Evolutionary conservation across 2,113 vertebrate species (phyloP), one percentile per base, ranked within the genome.

Genomic region (Rhipidura dahli): DNA sequence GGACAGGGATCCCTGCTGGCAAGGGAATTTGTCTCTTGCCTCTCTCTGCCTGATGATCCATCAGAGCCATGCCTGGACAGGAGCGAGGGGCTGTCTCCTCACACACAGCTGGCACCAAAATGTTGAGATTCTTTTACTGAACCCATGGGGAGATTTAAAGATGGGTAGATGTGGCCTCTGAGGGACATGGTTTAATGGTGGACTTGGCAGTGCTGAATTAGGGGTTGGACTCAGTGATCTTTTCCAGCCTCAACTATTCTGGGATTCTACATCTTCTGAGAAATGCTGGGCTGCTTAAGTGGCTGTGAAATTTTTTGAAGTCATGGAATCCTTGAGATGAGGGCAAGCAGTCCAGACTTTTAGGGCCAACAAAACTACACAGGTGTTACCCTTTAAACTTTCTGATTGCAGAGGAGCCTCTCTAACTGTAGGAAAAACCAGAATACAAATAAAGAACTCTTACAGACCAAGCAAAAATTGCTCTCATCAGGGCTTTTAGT

Each of bases 81-180:
- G 1, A 13, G 24, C 0, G 1, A n/a, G 60, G 56, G 8, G 4
- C 23, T 23, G 17, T 47, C 31, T 64, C n/a, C 49, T 53, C 66
- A 65, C 44, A 51, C 13, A 8, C 6, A 69, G 17, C 39, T 61
- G 53, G 24, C 21, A 20, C 37, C 35, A 49, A 49, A 54, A 63
- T 37, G 15, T 6, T 69, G 63, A 44, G 19, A 30, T 61, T 56
- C 47, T 68, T 44, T 30, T 21, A 12, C 47, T 24, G 60, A 61
- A 33, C 5, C 6, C 39, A 40, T 30, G 20, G 11, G 9, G 20
- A 30, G 8, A 40, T 31, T 53, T 31, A 16, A 42, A 68, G n/a
- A 22, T 26, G 11, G 39, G 20, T 30, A n/a, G 20, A 50, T 59
- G 33, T n/a, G 60, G 39, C 11, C 11, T 35, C 26, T 63, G 13